A percentile compares a stretch with the other conserved stretches of the same genome.
Evolutionary conservation across 2,888 invertebrate species (phyloP).

Genomic region (Spodoptera picta): DNA sequence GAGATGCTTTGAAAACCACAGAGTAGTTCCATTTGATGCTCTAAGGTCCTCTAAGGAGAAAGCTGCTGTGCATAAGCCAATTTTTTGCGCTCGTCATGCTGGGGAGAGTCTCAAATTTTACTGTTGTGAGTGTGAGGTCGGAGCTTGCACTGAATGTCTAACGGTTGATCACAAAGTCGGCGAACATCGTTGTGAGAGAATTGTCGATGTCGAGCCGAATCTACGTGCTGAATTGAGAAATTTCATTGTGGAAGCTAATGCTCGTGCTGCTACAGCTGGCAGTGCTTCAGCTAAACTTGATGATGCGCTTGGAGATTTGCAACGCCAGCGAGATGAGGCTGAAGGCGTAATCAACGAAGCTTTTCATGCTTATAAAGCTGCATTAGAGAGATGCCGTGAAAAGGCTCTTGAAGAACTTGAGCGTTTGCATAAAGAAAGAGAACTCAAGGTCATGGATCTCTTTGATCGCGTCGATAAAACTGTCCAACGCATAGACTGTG

Average conservation of each 20-base stretch:
- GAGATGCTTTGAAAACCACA: slow-evolving; percentile 98
- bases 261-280: slow-evolving; percentile 93
- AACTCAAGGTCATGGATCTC: slow-evolving; percentile 96
- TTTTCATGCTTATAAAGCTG: slow-evolving; percentile 93
- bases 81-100: slow-evolving; percentile 94
- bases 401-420: slow-evolving; percentile 92
- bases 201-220: slow-evolving; percentile 93
- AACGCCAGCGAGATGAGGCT: slow-evolving; percentile 95
- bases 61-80: slow-evolving; percentile 95
- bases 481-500: slow-evolving; percentile 95
- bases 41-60: slow-evolving; percentile 93
- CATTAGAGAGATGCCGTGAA: slow-evolving; percentile 94
- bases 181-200: slow-evolving; percentile 94
- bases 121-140: slow-evolving; percentile 95
- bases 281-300: slow-evolving; percentile 93
- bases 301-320: slow-evolving; percentile 94
- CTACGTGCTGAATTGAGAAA: slow-evolving; percentile 93
- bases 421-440: slow-evolving; percentile 94
- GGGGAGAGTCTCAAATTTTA: slow-evolving; percentile 96
- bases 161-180: slow-evolving; percentile 94
- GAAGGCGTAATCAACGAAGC: slow-evolving; percentile 94
- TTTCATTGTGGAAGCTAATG: slow-evolving; percentile 92
- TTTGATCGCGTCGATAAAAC: slow-evolving; percentile 95
- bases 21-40: slow-evolving; percentile 96
- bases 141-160: slow-evolving; percentile 96